These are phyloP conservation scores for Hafferia zeledoni DNA, from an alignment of 2,797 vertebrate species.

Conservation along the genomic window DNA sequence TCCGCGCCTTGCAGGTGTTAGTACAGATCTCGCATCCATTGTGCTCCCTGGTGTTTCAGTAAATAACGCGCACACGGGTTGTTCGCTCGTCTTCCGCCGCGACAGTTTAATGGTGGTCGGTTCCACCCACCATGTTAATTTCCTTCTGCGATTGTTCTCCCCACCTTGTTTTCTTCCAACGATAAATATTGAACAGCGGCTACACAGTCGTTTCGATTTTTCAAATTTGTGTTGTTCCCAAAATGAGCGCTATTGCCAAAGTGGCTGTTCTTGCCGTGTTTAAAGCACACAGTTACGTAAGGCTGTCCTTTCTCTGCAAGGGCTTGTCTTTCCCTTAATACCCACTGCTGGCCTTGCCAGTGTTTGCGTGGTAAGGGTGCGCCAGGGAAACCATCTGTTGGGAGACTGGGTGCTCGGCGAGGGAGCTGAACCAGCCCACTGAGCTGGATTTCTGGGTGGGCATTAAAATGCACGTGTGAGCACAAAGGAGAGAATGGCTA, in stretches of 20 bases:
- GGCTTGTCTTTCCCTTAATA: background rate
- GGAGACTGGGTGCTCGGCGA: background rate
- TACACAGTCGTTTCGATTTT: background rate
- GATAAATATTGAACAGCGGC: background rate
- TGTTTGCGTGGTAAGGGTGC: background rate
- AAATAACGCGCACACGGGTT: background rate
- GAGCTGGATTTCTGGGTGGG: background rate
- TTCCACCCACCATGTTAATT: fast-evolving
- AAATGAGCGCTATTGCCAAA: background rate
- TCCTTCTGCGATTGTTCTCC: background rate
- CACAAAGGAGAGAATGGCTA: background rate
- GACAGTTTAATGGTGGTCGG: background rate
- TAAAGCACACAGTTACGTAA: background rate
- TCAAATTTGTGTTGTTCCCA: background rate
- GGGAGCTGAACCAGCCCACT: background rate
- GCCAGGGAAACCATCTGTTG: background rate
- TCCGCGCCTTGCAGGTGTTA: background rate
- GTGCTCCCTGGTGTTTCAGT: background rate
- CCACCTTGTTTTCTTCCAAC: background rate
- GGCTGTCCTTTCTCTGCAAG: background rate
- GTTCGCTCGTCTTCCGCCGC: fast-evolving
- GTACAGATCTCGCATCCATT: background rate
- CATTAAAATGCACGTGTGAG: background rate
- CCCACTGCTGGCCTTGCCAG: background rate
- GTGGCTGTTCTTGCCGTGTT: background rate